Evolutionary conservation across 1,140 invertebrate species (phyloP).

Genomic region (Mizuhopecten yessoensis): DNA sequence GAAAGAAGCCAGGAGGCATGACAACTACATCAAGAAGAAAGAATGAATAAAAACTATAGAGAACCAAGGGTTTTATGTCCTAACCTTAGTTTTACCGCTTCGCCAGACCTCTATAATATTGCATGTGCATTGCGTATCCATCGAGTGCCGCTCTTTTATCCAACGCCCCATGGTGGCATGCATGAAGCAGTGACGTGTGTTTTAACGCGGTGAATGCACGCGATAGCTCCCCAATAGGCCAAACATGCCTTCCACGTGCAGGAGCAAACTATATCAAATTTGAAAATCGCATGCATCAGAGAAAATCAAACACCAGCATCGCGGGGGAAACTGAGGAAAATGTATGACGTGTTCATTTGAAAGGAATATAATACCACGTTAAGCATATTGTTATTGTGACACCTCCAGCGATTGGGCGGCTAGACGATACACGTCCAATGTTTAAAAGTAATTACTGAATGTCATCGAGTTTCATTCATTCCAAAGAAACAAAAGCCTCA

Average conservation of each 20-base stretch:
- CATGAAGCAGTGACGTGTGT: not conserved
- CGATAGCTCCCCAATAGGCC: not conserved
- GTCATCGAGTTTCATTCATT: not conserved
- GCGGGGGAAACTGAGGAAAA: not conserved
- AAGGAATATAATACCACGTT: not conserved
- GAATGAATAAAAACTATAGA: no score
- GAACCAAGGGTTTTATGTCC: not conserved
- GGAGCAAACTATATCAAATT: not conserved
- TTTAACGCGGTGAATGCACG: not conserved
- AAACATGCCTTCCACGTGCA: not conserved
- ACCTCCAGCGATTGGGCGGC: not conserved
- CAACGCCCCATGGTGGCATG: slow-evolving; percentile 7
- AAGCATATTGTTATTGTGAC: not conserved
- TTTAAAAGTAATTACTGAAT: not conserved
- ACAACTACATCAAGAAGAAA: no score
- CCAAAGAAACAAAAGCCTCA: no score
- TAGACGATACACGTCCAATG: not conserved
- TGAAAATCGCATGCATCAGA: slow-evolving; percentile 1
- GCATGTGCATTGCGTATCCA: slow-evolving; percentile 25
- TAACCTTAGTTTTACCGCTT: not conserved
- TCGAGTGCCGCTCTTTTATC: not conserved
- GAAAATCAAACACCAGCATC: not conserved
- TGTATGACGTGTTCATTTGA: not conserved
- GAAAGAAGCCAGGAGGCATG: no score
- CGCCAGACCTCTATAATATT: not conserved